Evolutionary conservation across 2,888 invertebrate genomes (phyloP), one percentile per base, ranked within the genome.

Genomic region (Cataglyphis livida): DNA sequence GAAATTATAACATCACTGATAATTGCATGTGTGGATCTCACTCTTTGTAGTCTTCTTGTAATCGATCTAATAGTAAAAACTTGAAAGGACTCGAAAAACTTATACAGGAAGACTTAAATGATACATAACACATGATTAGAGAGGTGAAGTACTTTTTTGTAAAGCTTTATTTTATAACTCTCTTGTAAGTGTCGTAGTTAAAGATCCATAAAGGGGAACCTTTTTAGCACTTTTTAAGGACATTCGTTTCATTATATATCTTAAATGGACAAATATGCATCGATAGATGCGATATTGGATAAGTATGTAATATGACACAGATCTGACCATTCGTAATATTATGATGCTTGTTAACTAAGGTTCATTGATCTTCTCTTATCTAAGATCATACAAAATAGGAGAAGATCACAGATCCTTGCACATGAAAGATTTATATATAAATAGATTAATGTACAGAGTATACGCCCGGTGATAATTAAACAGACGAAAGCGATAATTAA

Each of bases 391-490:
- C 0, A 76, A 54, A 25, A 82, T 81, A 86, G 82, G 85, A 84
- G 90, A 91, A 91, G 89, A 88, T 44, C 89, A 88, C 76, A 88
- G 90, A 87, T 65, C 90, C 91, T 93, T 92, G 84, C 88, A 85
- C 92, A 86, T 51, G 38, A 93, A 94, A 94, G 92, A 93, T 93
- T 93, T 93, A 94, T 94, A 92, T 94, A 93, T 93, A 92, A 92
- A 92, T 91, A 91, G 87, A 88, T 91, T 92, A 93, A 92, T 94
- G 94, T 94, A 94, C 91, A 94, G 92, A 93, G 92, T 75, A 93
- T 91, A 51, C 51, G 59, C 35, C 88, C 92, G 91, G 91, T 92
- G 91, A 91, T 85, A 89, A 93, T 92, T 91, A 90, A 91, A 89
- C 87, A 85, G 86, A 76, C 65, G 54, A 54, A 76, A 65, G 54